Conservation (phyloP, 2,797 vertebrate species). For the Chiropotes sagulatus region DNA sequence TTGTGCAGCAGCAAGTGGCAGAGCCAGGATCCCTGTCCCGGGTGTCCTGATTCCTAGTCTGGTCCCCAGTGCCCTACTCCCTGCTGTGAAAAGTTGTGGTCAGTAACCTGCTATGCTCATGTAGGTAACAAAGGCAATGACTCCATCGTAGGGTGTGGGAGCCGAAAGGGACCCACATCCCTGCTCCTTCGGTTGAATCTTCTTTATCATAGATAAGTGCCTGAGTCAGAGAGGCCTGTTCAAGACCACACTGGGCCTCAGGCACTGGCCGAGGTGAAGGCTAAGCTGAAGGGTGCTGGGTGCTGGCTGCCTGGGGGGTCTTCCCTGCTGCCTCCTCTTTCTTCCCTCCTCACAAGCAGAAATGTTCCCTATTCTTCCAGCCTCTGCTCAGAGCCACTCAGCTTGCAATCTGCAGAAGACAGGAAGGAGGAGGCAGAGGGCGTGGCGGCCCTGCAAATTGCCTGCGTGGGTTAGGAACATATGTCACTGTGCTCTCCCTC, state of each 20-base stretch:
- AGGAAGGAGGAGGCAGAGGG: neutral
- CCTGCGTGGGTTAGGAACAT: neutral
- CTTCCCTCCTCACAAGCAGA: neutral
- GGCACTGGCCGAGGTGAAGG: neutral
- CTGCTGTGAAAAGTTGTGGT: neutral
- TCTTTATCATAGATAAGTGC: neutral
- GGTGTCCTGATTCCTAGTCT: neutral
- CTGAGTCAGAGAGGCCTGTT: neutral
- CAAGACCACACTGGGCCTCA: neutral
- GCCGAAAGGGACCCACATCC: neutral
- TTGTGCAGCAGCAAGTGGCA: neutral
- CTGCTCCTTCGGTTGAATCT: neutral
- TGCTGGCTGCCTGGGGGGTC: neutral
- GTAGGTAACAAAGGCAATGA: neutral
- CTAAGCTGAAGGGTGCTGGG: neutral
- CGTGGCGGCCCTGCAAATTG: neutral
- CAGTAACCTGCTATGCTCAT: neutral
- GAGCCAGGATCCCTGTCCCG: neutral
- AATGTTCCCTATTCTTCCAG: neutral
- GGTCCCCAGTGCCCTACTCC: neutral
- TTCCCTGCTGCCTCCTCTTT: neutral
- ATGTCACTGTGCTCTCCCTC: neutral
- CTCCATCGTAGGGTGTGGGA: neutral
- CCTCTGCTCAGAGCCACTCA: neutral
- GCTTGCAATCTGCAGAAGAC: neutral